phyloP scores from a whole-genome alignment of 2,113 vertebrate species.

The Cavia porcellus region DNA sequence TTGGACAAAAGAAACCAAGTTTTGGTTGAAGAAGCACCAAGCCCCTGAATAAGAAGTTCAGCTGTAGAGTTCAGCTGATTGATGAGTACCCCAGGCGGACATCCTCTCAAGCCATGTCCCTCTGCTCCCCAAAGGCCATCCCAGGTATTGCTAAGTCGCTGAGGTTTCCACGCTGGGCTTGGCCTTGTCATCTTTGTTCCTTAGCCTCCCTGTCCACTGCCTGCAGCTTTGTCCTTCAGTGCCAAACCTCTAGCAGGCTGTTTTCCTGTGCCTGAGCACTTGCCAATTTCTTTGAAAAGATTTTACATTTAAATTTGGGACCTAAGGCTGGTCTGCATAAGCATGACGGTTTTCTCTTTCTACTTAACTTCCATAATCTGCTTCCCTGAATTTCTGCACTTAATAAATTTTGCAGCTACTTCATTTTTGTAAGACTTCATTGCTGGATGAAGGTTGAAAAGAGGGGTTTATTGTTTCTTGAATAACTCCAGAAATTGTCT shows the following conservation, averaged over 20 bases:
- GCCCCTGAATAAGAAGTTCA: not conserved
- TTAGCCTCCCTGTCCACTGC: not conserved
- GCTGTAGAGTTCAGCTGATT: not conserved
- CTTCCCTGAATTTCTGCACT: slow-evolving; percentile 46
- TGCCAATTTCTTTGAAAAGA: not conserved
- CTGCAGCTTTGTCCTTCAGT: not conserved
- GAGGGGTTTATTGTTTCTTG: not conserved
- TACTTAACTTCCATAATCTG: slow-evolving; percentile 41
- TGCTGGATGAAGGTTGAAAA: not conserved
- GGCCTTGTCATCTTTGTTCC: not conserved
- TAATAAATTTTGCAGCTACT: slow-evolving; percentile 58
- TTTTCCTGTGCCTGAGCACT: not conserved
- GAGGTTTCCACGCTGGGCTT: not conserved
- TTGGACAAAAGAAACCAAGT: not conserved
- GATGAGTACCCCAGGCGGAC: not conserved
- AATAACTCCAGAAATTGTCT: not conserved
- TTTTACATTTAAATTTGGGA: not conserved
- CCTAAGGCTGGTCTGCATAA: not conserved
- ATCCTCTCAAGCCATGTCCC: not conserved
- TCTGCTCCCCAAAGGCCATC: not conserved
- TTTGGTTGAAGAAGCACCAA: not conserved
- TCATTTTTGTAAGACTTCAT: slow-evolving; percentile 6
- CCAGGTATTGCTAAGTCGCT: not conserved
- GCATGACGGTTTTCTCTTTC: not conserved
- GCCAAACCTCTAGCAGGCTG: not conserved